A percentile compares a stretch with the other conserved stretches of the same genome.
Conservation (phyloP, 2,113 vertebrate genomes). For the Danio rerio region GRCz12tu NC_133193.1:25245001-25245500, state of each 20-base stretch:
- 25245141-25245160: constrained; percentile 1
- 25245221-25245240: constrained; percentile 37
- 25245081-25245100: constrained; percentile 44
- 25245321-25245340: constrained; percentile 73
- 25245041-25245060: constrained; percentile 44
- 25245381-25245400: constrained; percentile 75
- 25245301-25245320: constrained; percentile 75
- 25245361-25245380: constrained; percentile 81
- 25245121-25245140: constrained; percentile 25
- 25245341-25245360: constrained; percentile 81
- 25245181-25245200: background rate
- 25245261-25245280: background rate
- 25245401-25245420: constrained; percentile 79
- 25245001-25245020: constrained; percentile 36
- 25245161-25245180: constrained; percentile 33
- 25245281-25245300: constrained; percentile 43
- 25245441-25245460: constrained; percentile 75
- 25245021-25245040: constrained; percentile 41
- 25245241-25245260: constrained; percentile 29
- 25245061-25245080: constrained; percentile 40
- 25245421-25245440: constrained; percentile 76
- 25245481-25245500: constrained; percentile 69
- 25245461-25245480: constrained; percentile 69
- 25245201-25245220: constrained; percentile 30
- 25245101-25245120: constrained; percentile 27